Base-by-base conservation (phyloP, 35 echinoderm and acorn worm genomes). In the Hemicentrotus pulcherrimus region DNA sequence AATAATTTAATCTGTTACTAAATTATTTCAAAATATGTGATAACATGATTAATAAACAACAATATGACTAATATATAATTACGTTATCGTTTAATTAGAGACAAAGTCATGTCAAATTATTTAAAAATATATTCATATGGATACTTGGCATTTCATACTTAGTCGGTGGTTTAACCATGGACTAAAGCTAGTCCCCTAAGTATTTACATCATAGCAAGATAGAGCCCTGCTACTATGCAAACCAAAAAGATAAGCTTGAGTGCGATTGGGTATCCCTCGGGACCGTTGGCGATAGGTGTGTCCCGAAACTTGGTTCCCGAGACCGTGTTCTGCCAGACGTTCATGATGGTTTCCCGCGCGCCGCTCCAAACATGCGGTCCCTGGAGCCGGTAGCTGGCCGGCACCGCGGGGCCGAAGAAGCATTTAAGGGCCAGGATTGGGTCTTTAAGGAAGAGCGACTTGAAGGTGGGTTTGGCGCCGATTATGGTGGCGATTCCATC, bases 371-470 rank as follows among this genome's bases (percentile, higher is more conserved):
- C 60, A 30, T 96, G 91, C 4, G 91, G 95, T 30, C 97, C 97
- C 22, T 92, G 59, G 2, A 98, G 94, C 4, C 97, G 95, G 86
- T 98, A 98, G 19, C 7, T 86, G 78, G 88, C 46, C 10, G 95
- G 95, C 9, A 95, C 70, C 35, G 97, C 97, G 11, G 97, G 95
- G 9, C 97, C 97, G 46, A 98, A 98, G 47, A 95, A 91, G 24
- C 88, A 35, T 9, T 91, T 91, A n/a, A 90, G 94, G 41, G 97
- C 97, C 46, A 98, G 92, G 4, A 24, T 94, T 6, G 97, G 97
- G 91, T 98, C 97, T 12, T 95, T 95, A 28, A 97, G 91, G 59
- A 98, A 2, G 15, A 96, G 91, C 52, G 59, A 28, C 46, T 71
- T 95, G 85, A 96, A 95, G 33, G 33, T 95, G 15, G 97, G 97